Base-by-base conservation (phyloP, 2,113 vertebrate genomes). In the Cacatua alba region DNA sequence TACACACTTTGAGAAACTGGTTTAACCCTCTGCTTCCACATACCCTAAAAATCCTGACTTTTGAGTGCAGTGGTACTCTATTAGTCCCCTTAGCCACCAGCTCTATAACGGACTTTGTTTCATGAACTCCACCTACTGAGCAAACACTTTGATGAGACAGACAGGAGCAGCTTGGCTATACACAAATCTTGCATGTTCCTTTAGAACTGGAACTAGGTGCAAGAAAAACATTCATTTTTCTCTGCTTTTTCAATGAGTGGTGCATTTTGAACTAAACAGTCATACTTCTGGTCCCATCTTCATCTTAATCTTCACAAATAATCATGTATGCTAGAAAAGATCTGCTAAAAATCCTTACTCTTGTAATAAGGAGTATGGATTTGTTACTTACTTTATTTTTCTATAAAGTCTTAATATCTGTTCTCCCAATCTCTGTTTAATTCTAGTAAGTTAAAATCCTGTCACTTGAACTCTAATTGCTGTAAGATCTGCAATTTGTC, bases 121-220 rank as follows among this genome's bases (percentile, higher is more conserved):
- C 60, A 71, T 60, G 60, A 52, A 74, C 68, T 85, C 91, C 64
- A 95, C 81, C 88, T 87, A 49, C 39, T 88, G 83, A 97, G 53
- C 84, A 96, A 96, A 97, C 68, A 70, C 14, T 78, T 23, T 0
- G 28, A 23, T 35, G 51, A 82, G 79, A 94, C 37, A 88, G 77
- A 88, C 21, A 33, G 55, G 18, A 64, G 29, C 11, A 7, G 57
- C 28, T 48, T 4, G 5, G 37, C 46, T 59, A 1, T 19, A 57
- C 2, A 51, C 33, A 57, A 29, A 31, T 37, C 39, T 83, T 63
- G 71, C 14, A 17, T 3, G 20, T 53, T 13, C 81, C 41, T 64
- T 72, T 35, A 82, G 51, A 82, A 51, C 16, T 25, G 20, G 23
- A 48, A 79, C 7, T 6, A 57, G n/a, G 13, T 24, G 2, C 41